A percentile compares a stretch with the other conserved stretches of the same genome.
Conservation (phyloP, 2,888 invertebrate genomes). For the Neelides folsomi region DNA sequence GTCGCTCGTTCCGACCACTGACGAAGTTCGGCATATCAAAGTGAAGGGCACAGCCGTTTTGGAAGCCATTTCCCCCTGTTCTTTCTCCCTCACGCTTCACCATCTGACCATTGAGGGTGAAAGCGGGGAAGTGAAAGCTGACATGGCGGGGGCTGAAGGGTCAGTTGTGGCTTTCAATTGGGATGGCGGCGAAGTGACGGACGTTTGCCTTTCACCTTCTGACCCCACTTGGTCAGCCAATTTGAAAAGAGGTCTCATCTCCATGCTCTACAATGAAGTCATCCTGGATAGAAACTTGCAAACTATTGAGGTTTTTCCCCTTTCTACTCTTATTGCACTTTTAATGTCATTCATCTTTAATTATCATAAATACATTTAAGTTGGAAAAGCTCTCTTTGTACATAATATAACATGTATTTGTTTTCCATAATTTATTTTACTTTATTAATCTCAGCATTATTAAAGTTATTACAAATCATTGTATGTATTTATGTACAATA, state of each 20-base stretch:
- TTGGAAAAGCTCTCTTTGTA: no score
- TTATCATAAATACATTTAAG: not conserved
- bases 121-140: constrained; percentile 37
- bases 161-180: constrained; percentile 59
- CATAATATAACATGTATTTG: no score
- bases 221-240: constrained; percentile 71
- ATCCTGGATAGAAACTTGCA: constrained; percentile 40
- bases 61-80: constrained; percentile 38
- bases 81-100: constrained; percentile 35
- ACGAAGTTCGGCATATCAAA: constrained; percentile 32
- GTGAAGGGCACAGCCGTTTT: constrained; percentile 37
- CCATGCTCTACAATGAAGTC: constrained; percentile 57
- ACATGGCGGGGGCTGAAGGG: constrained; percentile 51
- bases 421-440: no score
- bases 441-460: no score
- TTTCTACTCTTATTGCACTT: not conserved
- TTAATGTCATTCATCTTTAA: not conserved
- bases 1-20: constrained; percentile 22
- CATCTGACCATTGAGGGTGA: constrained; percentile 26
- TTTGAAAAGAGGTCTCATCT: constrained; percentile 77
- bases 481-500: no score
- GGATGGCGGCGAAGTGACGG: constrained; percentile 60
- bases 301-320: constrained; percentile 37
- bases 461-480: no score
- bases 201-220: constrained; percentile 58